Evolutionary conservation across 2,797 vertebrate species (phyloP).

Genomic region (Labroides dimidiatus): DNA sequence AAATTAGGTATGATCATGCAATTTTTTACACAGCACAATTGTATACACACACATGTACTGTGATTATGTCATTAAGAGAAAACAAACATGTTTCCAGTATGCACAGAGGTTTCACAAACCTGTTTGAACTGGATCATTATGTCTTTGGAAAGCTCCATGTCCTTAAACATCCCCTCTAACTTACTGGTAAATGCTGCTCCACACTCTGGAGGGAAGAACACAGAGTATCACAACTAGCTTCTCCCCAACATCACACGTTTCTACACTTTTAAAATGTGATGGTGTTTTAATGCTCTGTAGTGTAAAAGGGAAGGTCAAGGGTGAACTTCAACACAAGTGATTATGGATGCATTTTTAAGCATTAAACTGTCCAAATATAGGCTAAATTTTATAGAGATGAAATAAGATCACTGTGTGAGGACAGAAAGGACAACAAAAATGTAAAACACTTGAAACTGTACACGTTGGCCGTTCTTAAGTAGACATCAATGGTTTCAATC

Average conservation of each 20-base stretch:
- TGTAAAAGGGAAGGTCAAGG: background rate
- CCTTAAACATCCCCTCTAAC: slow-evolving; percentile 99
- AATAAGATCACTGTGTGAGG: no score
- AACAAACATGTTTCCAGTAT: background rate
- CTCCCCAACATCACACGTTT: slow-evolving; percentile 1
- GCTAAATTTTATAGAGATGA: no score
- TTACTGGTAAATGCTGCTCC: slow-evolving; percentile 99
- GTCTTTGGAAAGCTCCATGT: slow-evolving; percentile 99
- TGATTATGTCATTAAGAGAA: background rate
- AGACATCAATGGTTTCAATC: background rate
- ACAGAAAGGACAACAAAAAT: background rate
- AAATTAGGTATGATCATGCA: background rate
- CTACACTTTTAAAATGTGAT: background rate
- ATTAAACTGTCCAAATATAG: no score
- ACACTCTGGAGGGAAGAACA: slow-evolving; percentile 87
- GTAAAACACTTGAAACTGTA: no score
- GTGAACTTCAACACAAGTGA: background rate
- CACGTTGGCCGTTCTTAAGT: background rate
- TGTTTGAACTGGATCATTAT: slow-evolving; percentile 99
- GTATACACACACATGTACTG: no score
- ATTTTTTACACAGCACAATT: background rate
- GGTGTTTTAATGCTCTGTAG: background rate
- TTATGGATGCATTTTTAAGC: no score
- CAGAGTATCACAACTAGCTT: slow-evolving; percentile 20
- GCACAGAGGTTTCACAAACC: slow-evolving; percentile 76